These are phyloP conservation scores for Lycaon pictus DNA, from an alignment of 2,113 vertebrate species.

Conservation along the genomic window DNA sequence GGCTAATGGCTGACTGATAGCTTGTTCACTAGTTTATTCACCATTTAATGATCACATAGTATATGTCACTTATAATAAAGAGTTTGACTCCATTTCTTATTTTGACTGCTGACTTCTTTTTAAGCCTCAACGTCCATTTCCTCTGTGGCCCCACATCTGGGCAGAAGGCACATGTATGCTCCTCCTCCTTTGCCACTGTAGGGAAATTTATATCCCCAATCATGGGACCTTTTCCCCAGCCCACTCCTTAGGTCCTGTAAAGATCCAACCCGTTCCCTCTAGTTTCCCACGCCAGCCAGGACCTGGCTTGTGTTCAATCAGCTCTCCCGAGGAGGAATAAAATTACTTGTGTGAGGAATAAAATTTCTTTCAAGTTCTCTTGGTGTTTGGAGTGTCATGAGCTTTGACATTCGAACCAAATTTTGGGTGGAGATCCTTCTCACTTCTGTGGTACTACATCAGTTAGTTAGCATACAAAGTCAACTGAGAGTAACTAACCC, in stretches of 20 bases:
- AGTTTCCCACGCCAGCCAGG: neutral
- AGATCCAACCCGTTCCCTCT: neutral
- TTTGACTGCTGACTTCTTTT: neutral
- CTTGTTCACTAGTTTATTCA: neutral
- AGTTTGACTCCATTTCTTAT: neutral
- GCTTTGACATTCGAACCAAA: neutral
- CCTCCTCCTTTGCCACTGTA: neutral
- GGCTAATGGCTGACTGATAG: neutral
- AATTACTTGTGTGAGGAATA: neutral
- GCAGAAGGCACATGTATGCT: neutral
- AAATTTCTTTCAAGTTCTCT: slow-evolving; percentile 2
- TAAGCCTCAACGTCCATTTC: neutral
- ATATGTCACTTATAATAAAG: neutral
- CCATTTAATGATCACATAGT: neutral
- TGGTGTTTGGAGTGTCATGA: neutral
- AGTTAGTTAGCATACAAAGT: neutral
- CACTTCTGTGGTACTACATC: neutral
- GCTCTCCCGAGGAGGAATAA: neutral
- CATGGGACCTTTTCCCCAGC: neutral
- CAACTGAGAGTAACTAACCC: neutral
- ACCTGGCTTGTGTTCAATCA: neutral
- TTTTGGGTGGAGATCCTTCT: neutral
- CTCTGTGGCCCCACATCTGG: neutral
- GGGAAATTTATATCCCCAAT: neutral
- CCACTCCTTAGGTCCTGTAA: neutral